These are phyloP conservation scores for Martes martes DNA, from an alignment of 2,113 vertebrate species.

Conservation along the genomic window DNA sequence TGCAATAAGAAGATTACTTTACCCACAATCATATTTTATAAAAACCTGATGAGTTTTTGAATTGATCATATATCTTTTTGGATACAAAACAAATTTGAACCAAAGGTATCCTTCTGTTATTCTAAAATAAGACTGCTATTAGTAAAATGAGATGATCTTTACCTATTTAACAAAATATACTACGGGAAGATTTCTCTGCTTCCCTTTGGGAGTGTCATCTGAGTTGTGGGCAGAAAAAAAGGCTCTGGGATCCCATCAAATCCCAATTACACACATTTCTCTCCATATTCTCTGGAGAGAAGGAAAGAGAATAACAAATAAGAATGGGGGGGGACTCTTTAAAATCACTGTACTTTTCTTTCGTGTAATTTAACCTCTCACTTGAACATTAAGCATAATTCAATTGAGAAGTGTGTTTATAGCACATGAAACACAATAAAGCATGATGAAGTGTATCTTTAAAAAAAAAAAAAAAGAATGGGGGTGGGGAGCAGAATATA, in stretches of 20 bases:
- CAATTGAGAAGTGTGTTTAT: slow-evolving; percentile 67
- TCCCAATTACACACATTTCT: neutral
- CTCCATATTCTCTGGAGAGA: neutral
- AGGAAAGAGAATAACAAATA: neutral
- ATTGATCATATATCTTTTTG: neutral
- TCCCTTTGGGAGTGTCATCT: neutral
- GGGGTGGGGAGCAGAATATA: neutral
- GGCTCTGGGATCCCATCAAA: neutral
- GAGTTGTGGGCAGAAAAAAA: neutral
- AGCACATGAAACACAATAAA: slow-evolving; percentile 63
- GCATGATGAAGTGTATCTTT: slow-evolving; percentile 69
- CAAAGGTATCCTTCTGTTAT: neutral
- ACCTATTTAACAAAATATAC: neutral
- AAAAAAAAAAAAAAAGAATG: neutral
- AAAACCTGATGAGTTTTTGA: neutral
- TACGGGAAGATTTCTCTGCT: neutral
- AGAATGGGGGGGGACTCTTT: neutral
- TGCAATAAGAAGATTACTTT: neutral
- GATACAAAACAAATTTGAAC: neutral
- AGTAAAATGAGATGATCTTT: neutral
- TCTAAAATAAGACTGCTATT: neutral
- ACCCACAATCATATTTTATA: neutral
- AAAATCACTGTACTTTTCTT: slow-evolving; percentile 57
- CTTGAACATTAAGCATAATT: slow-evolving; percentile 64
- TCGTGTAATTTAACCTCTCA: slow-evolving; percentile 55